Evolutionary conservation across 2,888 invertebrate genomes (phyloP).

Genomic region (Argyresthia albistria): DNA sequence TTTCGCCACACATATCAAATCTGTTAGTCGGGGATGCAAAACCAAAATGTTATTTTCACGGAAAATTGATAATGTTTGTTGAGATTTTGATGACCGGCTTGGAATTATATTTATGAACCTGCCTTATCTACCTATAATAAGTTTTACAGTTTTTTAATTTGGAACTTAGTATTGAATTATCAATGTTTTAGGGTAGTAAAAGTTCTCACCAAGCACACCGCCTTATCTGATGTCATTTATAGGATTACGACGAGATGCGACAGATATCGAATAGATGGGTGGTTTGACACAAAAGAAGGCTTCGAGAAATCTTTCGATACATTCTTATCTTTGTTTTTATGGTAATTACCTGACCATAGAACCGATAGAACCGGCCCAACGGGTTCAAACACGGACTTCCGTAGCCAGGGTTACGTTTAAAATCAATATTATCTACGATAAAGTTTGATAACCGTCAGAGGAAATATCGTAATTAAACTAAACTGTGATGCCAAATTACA

Average conservation of each 20-base stretch:
- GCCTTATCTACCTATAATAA: not conserved
- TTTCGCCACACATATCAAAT: too few relatives aligned
- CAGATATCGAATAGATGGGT: constrained; percentile 55
- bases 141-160: too few relatives aligned
- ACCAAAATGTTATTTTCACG: too few relatives aligned
- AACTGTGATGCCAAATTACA: not conserved
- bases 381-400: constrained; percentile 49
- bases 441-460: not conserved
- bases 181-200: constrained; percentile 6
- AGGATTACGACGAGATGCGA: constrained; percentile 63
- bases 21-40: constrained; percentile 8
- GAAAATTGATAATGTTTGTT: not conserved
- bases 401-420: constrained; percentile 40
- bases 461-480: not conserved
- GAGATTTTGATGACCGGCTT: not conserved
- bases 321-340: constrained; percentile 65
- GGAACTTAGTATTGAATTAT: too few relatives aligned
- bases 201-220: constrained; percentile 22
- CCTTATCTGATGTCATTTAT: constrained; percentile 68
- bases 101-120: too few relatives aligned
- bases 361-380: constrained; percentile 36
- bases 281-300: constrained; percentile 50
- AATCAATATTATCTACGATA: constrained; percentile 11
- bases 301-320: constrained; percentile 59
- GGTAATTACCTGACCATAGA: constrained; percentile 41